phyloP scores from a whole-genome alignment of 2,888 invertebrate species.

The Rhamphomyia laevipes region DNA sequence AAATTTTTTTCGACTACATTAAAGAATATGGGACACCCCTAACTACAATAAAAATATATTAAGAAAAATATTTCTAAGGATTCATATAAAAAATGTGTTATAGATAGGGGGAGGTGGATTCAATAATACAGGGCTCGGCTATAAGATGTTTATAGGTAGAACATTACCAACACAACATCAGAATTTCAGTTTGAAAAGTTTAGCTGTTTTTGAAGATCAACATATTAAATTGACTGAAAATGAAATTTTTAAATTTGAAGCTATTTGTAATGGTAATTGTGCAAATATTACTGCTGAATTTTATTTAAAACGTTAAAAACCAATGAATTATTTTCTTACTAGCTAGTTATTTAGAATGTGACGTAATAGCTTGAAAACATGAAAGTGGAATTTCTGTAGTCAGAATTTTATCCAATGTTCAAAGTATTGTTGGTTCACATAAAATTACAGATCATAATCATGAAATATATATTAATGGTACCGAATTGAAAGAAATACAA shows the following conservation, averaged over 20 bases:
- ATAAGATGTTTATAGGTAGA: too few relatives aligned
- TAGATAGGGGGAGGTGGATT: too few relatives aligned
- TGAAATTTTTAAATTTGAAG: constrained; percentile 33
- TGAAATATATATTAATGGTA: constrained; percentile 2
- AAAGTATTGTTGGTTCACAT: constrained; percentile 16
- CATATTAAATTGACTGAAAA: constrained; percentile 27
- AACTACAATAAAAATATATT: too few relatives aligned
- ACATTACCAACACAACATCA: constrained; percentile 15
- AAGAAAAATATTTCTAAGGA: too few relatives aligned
- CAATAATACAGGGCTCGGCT: too few relatives aligned
- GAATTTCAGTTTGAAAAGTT: constrained; percentile 20
- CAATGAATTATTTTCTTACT: constrained; percentile 26
- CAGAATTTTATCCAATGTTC: constrained; percentile 29
- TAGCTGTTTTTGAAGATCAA: constrained; percentile 39
- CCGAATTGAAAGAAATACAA: constrained; percentile 8
- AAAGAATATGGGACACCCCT: too few relatives aligned
- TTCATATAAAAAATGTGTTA: too few relatives aligned
- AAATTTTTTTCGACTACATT: too few relatives aligned
- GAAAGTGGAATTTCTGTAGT: constrained; percentile 29
- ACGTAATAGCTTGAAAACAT: constrained; percentile 21
- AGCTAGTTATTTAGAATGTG: constrained; percentile 12
- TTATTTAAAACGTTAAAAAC: constrained; percentile 21
- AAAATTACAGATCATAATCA: neutral
- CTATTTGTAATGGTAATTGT: constrained; percentile 25
- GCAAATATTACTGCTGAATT: constrained; percentile 19